Evolutionary conservation across 30 jellyfish, hydroid and myxozoan species (phyloP), one percentile per base, ranked within the genome.

Genomic region (Rhopilema esculentum): DNA sequence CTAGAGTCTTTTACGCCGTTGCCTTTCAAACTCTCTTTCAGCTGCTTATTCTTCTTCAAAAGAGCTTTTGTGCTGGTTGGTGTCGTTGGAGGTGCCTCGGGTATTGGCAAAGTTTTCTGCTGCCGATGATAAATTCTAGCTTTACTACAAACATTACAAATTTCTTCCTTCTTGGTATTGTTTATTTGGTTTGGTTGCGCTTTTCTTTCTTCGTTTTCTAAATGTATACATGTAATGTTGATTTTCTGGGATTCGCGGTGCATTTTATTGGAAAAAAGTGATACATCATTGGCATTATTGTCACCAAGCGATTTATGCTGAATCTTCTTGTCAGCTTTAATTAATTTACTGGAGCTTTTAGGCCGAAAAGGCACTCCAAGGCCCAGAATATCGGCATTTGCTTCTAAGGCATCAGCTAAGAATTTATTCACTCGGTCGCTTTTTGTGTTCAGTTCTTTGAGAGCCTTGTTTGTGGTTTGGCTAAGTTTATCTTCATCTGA

Each of bases 51-150:
- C 23, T 19, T 73, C n/a, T 40, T 73, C 0, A 16, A 21, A 40
- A 6, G 20, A 29, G 0, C 48, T 29, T 22, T 64, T 12, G 32
- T 71, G 27, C 22, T 65, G 8, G 49, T 64, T 17, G 90, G 90
- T 62, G 90, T 80, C 68, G 90, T 28, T 49, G 90, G 90, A 8
- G 90, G 90, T 31, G 90, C 90, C 25, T 80, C 81, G 1, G 90
- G 90, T 24, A 80, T 24, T 4, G 49, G 49, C 19, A 64, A 31
- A 0, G 27, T 72, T 63, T 27, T 62, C 17, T 40, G 76, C 26
- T 32, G 49, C 25, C 27, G 53, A 1, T 27, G 69, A 57, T 21
- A 9, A 0, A 22, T 53, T 1, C 0, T 22, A 0, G 29, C 70
- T n/a, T 67, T 19, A 17, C 40, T n/a, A 20, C 80, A 67, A 23